A percentile compares a stretch with the other conserved stretches of the same genome.
Conservation (phyloP, 1,140 invertebrate species). For the Neodiprion fabricii region DNA sequence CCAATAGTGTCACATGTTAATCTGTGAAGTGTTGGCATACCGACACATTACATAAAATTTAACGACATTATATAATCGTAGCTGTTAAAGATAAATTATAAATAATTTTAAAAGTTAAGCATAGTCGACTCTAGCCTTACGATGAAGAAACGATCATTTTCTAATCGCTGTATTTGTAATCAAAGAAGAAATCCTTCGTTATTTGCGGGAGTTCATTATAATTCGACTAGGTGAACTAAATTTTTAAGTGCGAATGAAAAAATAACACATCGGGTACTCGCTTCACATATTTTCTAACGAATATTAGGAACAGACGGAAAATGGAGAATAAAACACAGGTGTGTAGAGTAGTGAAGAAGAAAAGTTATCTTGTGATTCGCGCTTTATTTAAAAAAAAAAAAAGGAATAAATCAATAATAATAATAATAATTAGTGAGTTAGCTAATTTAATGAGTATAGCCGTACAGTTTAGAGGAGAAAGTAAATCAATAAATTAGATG, state of each 20-base stretch:
- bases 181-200: constrained; percentile 15
- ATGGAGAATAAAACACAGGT: not conserved
- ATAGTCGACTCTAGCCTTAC: constrained; percentile 35
- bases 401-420: not conserved
- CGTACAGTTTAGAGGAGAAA: not conserved
- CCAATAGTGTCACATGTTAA: not conserved
- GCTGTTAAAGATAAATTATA: constrained; percentile 14
- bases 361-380: constrained; percentile 6
- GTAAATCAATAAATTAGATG: constrained; percentile 8
- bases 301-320: not conserved
- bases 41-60: constrained; percentile 10
- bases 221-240: constrained; percentile 2
- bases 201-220: not conserved
- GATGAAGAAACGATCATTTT: constrained; percentile 37
- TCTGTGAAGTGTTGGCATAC: constrained; percentile 10
- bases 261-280: constrained; percentile 10
- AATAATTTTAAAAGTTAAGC: constrained; percentile 30
- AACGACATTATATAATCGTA: constrained; percentile 17
- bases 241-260: not conserved
- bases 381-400: not conserved
- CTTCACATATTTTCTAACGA: constrained; percentile 2
- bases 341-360: not conserved
- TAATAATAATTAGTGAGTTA: constrained; percentile 5
- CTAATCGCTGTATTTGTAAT: constrained; percentile 38
- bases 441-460: not conserved